Conservation (phyloP, 2,888 invertebrate genomes). For the Lithophane leautieri region DNA sequence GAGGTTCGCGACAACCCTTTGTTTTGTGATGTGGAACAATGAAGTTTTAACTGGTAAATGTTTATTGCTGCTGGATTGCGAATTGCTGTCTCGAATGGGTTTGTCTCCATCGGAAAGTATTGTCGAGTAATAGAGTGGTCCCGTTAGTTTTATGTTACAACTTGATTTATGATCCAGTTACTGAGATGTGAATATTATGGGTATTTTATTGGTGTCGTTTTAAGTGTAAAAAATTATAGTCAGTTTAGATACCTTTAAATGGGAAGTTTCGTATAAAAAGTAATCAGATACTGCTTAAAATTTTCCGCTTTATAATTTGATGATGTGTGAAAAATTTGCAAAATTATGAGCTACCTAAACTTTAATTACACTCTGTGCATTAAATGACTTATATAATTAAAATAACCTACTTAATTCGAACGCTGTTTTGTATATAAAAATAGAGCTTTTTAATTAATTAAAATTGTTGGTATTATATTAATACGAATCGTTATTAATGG, state of each 20-base stretch:
- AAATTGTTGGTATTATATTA: slow-evolving; percentile 32
- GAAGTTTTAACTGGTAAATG: slow-evolving; percentile 74
- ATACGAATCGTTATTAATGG: slow-evolving; percentile 32
- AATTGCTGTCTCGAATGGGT: slow-evolving; percentile 70
- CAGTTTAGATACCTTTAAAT: slow-evolving; percentile 49
- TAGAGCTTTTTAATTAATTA: slow-evolving; percentile 27
- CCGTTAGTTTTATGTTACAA: slow-evolving; percentile 64
- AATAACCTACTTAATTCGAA: slow-evolving; percentile 8
- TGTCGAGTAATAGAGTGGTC: slow-evolving; percentile 51
- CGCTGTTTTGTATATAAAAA: slow-evolving; percentile 19
- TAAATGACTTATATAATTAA: slow-evolving; percentile 41
- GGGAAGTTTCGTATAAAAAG: slow-evolving; percentile 42
- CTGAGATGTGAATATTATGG: slow-evolving; percentile 63
- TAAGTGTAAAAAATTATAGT: slow-evolving; percentile 49
- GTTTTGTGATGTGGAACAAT: slow-evolving; percentile 75
- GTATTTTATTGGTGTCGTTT: slow-evolving; percentile 63
- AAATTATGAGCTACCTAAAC: slow-evolving; percentile 14
- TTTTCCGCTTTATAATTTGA: slow-evolving; percentile 49
- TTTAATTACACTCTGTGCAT: slow-evolving; percentile 26
- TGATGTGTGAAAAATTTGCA: slow-evolving; percentile 52
- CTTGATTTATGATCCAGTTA: slow-evolving; percentile 64
- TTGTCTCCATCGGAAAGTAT: slow-evolving; percentile 58
- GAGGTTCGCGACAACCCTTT: slow-evolving; percentile 77
- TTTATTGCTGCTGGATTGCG: slow-evolving; percentile 76
- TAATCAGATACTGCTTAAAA: slow-evolving; percentile 48